Evolutionary conservation across 1,140 invertebrate species (phyloP), one percentile per base, ranked within the genome.

Genomic region (Hyles vespertilio): DNA sequence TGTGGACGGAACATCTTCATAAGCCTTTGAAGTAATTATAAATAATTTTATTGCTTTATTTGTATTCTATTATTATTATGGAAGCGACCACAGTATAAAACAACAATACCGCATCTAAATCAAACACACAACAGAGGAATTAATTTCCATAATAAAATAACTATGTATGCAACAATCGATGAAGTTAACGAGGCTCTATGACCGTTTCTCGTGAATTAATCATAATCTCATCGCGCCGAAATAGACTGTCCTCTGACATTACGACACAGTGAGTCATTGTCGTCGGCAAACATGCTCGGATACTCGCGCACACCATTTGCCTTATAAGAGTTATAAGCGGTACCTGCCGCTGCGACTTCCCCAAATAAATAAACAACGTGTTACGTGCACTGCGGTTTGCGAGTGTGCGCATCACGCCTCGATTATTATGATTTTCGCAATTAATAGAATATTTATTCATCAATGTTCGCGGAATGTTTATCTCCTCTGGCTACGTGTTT

Each of bases 221-320:
- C 75, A 83, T 80, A 82, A 83, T 79, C 71, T 85, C 79, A 83
- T 84, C 80, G 71, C 63, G 78, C 82, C 77, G 76, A 87, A 84
- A 84, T 85, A 83, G 81, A 77, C 67, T 79, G 81, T 81, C 80
- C 79, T 84, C 74, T 71, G 71, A 63, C 69, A 68, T 84, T 78
- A 81, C 80, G 76, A 81, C 70, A 80, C 59, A 72, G 67, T 85
- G 84, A 87, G 67, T 87, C 84, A 85, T 71, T 70, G 71, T 77
- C 52, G 70, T 69, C 65, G 61, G 72, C 69, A 70, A 74, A 74
- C 57, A 72, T 61, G 54, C 61, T 69, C 70, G 70, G 61, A 64
- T 65, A 75, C 57, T 61, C 66, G 70, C 69, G 72, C 63, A 61
- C 66, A 74, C 58, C 62, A 71, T 76, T 79, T 73, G 72, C 74